phyloP scores from a whole-genome alignment of 2,797 vertebrate genomes.

The Luscinia megarhynchos region DNA sequence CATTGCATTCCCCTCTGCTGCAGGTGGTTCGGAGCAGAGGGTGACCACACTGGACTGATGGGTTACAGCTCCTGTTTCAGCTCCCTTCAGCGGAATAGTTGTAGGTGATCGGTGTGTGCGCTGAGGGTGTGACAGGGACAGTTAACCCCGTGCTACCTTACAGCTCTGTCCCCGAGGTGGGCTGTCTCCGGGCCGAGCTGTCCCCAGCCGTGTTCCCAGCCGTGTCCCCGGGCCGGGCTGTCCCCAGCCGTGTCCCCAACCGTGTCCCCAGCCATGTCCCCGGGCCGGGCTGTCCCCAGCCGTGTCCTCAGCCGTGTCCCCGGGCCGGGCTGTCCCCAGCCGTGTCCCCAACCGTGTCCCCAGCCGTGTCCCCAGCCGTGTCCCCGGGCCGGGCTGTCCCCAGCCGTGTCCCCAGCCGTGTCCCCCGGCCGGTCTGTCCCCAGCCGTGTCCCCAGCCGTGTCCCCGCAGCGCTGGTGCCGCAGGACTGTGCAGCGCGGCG shows the following conservation, averaged over 20 bases:
- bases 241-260: background rate
- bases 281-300: rapidly evolving
- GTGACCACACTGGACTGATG: rapidly evolving
- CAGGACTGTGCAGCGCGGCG: background rate
- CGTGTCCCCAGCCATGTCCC: too few species aligned
- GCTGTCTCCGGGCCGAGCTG: background rate
- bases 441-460: background rate
- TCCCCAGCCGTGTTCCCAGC: background rate
- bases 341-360: background rate
- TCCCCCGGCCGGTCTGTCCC: background rate
- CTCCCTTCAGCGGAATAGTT: background rate
- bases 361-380: too few species aligned
- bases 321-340: too few species aligned
- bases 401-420: too few species aligned
- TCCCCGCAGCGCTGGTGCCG: background rate
- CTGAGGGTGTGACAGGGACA: background rate
- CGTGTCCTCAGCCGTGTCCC: too few species aligned
- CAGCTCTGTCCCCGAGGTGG: background rate
- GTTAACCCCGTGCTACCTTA: rapidly evolving
- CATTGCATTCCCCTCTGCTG: background rate
- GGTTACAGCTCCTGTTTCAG: too few species aligned
- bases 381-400: background rate
- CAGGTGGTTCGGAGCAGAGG: rapidly evolving
- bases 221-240: background rate
- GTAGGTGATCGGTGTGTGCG: rapidly evolving